Evolutionary conservation across 2,797 vertebrate species (phyloP), one percentile per base, ranked within the genome.

Genomic region (Hemibagrus guttatus): DNA sequence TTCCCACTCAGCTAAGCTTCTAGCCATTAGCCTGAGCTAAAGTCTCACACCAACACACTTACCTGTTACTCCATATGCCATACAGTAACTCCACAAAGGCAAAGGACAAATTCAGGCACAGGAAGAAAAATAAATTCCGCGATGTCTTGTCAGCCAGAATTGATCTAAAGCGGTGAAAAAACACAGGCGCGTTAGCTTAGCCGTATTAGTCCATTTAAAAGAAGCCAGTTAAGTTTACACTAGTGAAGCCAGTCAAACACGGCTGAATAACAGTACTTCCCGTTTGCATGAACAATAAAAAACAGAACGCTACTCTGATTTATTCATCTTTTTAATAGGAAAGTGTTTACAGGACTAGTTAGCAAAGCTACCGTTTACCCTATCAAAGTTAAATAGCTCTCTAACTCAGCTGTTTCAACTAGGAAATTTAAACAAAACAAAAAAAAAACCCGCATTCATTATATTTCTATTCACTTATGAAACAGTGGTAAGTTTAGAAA

Each of bases 61-160:
- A 99, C 98, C 98, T 99, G 97, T 99, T 99, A 91, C 97, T 99
- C 98, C 98, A 99, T 92, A 99, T 96, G 83, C 98, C 98, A 86
- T 98, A 99, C 0, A 93, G 92, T 2, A 99, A 92, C 93, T 99
- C 98, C 93, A 99, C 98, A 84, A 99, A 99, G 54, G 97, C 98
- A 92, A 99, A 99, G 54, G 98, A 99, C 2, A 99, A 96, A 78
- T 99, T 99, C 84, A 99, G 95, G 78, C 97, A 97, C 81, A 99
- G 95, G 91, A 99, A 99, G 92, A 96, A 97, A 91, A 99, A 99
- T 49, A 99, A 93, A 89, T 99, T 99, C 88, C 98, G 93, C 63
- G 98, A 99, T 6, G 97, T 99, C 93, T 96, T 97, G 92, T 99
- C 98, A 0, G 97, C 96, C 87, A 99, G 95, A 89, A 99, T 99